These are phyloP conservation scores for Gallinago media DNA, from an alignment of 2,113 vertebrate species.

Conservation along the genomic window DNA sequence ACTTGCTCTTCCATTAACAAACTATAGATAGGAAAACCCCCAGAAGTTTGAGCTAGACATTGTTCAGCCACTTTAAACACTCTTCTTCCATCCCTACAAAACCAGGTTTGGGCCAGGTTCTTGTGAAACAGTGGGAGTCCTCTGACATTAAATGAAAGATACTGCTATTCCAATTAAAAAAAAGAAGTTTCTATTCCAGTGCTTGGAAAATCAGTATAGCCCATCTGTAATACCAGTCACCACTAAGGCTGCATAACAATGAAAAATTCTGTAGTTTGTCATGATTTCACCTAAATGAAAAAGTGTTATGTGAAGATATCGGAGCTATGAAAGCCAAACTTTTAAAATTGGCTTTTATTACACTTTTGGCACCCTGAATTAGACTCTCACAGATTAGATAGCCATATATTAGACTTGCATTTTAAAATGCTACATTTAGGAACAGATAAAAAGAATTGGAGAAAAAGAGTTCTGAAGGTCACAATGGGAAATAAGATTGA, in stretches of 20 bases:
- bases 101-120: neutral
- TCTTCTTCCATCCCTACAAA: neutral
- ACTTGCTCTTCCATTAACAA: neutral
- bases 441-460: neutral
- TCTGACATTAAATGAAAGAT: neutral
- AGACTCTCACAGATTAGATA: neutral
- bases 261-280: neutral
- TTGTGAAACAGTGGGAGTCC: neutral
- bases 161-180: neutral
- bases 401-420: neutral
- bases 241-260: neutral
- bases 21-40: fast-evolving
- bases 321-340: neutral
- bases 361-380: neutral
- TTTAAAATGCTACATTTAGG: neutral
- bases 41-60: neutral
- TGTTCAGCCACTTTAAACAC: neutral
- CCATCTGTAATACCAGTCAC: neutral
- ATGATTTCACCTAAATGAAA: neutral
- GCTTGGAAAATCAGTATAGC: neutral
- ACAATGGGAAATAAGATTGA: neutral
- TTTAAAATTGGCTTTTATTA: neutral
- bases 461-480: neutral
- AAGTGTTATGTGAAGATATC: neutral
- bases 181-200: neutral